Evolutionary conservation across 2,113 vertebrate species (phyloP).

Genomic region (Cheirogaleus medius): DNA sequence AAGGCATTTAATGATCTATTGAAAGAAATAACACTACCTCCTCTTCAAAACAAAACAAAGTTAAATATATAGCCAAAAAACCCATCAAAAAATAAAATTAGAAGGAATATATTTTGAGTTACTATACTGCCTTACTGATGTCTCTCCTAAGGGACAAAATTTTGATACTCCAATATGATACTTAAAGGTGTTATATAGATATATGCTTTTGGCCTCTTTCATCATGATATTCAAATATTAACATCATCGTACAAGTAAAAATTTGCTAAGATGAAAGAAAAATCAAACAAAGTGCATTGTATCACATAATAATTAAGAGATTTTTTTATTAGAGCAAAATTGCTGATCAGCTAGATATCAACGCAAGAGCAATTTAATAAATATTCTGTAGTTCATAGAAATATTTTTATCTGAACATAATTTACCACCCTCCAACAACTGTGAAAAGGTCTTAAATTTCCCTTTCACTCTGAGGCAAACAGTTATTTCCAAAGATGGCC

Average conservation of each 20-base stretch:
- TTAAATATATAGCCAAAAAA: neutral
- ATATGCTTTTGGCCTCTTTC: neutral
- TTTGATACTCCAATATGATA: neutral
- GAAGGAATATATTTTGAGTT: slow-evolving; percentile 15
- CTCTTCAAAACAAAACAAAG: slow-evolving; percentile 12
- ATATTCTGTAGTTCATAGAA: slow-evolving; percentile 8
- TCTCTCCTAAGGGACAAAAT: slow-evolving; percentile 11
- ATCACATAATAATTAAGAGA: neutral
- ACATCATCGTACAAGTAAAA: neutral
- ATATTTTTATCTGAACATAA: slow-evolving; percentile 39
- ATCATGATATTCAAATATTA: neutral
- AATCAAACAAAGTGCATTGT: neutral
- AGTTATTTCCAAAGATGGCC: neutral
- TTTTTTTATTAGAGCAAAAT: slow-evolving; percentile 13
- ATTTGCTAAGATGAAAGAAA: slow-evolving; percentile 5
- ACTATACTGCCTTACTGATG: neutral
- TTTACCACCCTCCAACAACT: neutral
- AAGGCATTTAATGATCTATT: neutral
- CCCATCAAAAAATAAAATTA: slow-evolving; percentile 16
- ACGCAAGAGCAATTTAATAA: neutral
- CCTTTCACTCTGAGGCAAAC: neutral
- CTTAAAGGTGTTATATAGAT: neutral
- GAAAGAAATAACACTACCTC: neutral
- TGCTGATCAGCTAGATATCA: neutral
- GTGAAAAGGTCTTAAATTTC: neutral